phyloP scores from a whole-genome alignment of 1,140 invertebrate genomes.

The Drosophila persimilis region DNA sequence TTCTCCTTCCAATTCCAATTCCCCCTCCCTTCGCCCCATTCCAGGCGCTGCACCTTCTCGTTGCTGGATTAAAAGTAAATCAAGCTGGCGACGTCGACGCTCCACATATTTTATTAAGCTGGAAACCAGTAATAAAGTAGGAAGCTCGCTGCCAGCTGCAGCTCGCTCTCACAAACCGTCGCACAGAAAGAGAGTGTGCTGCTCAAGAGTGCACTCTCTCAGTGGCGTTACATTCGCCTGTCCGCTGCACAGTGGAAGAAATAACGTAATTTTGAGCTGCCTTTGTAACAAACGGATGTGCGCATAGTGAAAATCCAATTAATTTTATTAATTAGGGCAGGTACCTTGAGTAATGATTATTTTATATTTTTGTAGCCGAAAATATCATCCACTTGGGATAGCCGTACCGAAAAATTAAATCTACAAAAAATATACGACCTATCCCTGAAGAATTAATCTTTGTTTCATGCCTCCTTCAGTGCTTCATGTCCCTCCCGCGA shows the following conservation, averaged over 20 bases:
- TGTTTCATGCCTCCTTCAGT: too few relatives aligned
- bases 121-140: slow-evolving; percentile 75
- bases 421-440: too few relatives aligned
- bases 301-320: too few relatives aligned
- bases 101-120: slow-evolving; percentile 76
- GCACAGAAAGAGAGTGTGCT: slow-evolving; percentile 18
- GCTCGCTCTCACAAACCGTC: slow-evolving; percentile 21
- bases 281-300: slow-evolving; percentile 8
- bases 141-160: slow-evolving; percentile 70
- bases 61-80: slow-evolving; percentile 55
- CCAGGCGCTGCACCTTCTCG: slow-evolving; percentile 6
- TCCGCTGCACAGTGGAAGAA: slow-evolving; percentile 3
- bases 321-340: too few relatives aligned
- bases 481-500: too few relatives aligned
- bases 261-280: background rate
- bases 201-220: slow-evolving; percentile 19
- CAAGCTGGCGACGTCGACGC: slow-evolving; percentile 56
- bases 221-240: slow-evolving; percentile 17
- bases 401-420: too few relatives aligned
- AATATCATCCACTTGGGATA: too few relatives aligned
- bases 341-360: too few relatives aligned
- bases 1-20: too few relatives aligned
- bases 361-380: too few relatives aligned
- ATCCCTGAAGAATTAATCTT: too few relatives aligned
- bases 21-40: background rate